These are phyloP conservation scores for Prosopocoilus inquinatus DNA, from an alignment of 2,888 invertebrate genomes.

Conservation along the genomic window DNA sequence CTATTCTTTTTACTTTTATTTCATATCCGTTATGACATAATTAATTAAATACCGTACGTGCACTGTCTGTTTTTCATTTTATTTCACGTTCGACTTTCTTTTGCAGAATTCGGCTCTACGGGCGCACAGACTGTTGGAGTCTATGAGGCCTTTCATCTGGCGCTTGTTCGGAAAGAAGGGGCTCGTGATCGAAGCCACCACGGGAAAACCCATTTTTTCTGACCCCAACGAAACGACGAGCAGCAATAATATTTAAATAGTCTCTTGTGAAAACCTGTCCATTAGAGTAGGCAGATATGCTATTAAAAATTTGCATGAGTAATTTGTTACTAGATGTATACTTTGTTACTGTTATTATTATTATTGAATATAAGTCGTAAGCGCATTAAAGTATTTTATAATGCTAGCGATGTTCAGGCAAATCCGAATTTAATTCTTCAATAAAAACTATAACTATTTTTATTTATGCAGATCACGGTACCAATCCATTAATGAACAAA, in stretches of 20 bases:
- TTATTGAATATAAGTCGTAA: too few species aligned
- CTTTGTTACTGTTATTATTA: too few species aligned
- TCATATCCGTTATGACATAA: not conserved
- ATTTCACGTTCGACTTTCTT: not conserved
- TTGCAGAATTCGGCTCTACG: slow-evolving; percentile 77
- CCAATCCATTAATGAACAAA: too few species aligned
- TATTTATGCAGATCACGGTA: too few species aligned
- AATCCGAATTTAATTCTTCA: too few species aligned
- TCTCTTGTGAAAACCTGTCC: not conserved
- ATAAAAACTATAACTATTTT: too few species aligned
- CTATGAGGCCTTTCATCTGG: slow-evolving; percentile 73
- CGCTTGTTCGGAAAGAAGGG: slow-evolving; percentile 74
- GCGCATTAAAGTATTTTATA: too few species aligned
- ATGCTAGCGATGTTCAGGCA: too few species aligned
- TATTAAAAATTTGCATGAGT: too few species aligned
- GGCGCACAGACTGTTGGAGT: slow-evolving; percentile 67
- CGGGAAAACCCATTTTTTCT: slow-evolving; percentile 49
- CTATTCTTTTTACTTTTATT: slow-evolving; percentile 10
- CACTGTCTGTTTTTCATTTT: too few species aligned
- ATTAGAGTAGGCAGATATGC: too few species aligned
- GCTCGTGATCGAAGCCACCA: slow-evolving; percentile 59
- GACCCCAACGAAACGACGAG: slow-evolving; percentile 22
- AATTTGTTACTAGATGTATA: too few species aligned
- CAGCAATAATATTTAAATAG: not conserved
- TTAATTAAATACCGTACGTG: not conserved